Evolutionary conservation across 2,888 invertebrate species (phyloP).

Genomic region (Resseliella maxima): DNA sequence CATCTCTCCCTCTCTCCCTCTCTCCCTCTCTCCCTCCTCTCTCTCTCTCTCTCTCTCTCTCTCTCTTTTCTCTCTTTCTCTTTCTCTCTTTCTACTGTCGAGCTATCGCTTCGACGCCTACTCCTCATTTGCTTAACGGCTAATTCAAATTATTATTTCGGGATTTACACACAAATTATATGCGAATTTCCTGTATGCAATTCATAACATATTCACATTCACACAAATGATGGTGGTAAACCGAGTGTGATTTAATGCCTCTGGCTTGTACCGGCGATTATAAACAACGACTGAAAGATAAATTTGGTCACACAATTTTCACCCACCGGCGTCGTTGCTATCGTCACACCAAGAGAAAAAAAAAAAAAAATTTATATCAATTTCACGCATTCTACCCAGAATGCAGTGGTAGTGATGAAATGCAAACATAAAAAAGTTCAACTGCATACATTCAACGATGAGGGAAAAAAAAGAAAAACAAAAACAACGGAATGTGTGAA

Average conservation of each 20-base stretch:
- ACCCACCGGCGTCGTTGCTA: too few relatives aligned
- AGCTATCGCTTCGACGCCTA: neutral
- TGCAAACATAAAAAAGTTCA: constrained; percentile 1
- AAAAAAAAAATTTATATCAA: constrained; percentile 15
- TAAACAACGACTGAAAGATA: neutral
- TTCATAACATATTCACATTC: constrained; percentile 17
- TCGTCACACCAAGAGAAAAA: too few relatives aligned
- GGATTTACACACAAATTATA: constrained; percentile 48
- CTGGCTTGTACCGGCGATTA: neutral
- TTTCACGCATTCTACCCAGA: neutral
- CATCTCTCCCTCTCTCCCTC: too few relatives aligned
- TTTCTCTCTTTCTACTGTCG: neutral
- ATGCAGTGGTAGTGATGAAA: neutral
- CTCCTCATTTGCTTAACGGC: neutral
- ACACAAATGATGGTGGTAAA: neutral
- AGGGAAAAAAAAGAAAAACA: neutral
- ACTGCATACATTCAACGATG: too few relatives aligned
- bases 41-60: neutral
- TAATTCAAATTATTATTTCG: constrained; percentile 51
- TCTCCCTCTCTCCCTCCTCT: neutral
- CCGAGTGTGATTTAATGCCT: constrained; percentile 28
- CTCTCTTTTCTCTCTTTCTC: neutral
- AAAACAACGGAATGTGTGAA: neutral
- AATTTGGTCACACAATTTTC: constrained; percentile 22
- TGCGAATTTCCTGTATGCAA: constrained; percentile 9